Evolutionary conservation across 2,113 vertebrate genomes (phyloP), one percentile per base, ranked within the genome.

Genomic region (Taxidea taxus): DNA sequence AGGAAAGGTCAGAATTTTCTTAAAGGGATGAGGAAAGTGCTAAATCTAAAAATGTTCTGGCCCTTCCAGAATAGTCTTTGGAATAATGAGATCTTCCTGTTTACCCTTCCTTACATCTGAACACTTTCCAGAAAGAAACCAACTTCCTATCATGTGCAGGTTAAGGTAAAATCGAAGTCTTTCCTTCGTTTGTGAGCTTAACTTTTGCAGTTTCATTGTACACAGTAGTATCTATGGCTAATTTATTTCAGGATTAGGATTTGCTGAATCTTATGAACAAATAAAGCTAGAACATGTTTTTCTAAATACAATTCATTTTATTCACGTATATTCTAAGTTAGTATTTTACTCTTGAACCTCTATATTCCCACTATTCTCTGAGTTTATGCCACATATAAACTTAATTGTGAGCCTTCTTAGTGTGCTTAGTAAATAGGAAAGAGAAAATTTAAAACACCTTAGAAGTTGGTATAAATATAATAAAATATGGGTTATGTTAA

Each of bases 221-320:
- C 51, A 83, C 77, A 62, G 44, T 42, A 81, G 47, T 92, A 62
- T 82, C 47, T 70, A 15, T 84, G 29, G 2, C 77, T 78, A 68
- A 81, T 34, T 85, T 74, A 60, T 72, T 84, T 14, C 10, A 64
- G 80, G 84, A 83, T 91, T 83, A 82, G 75, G 34, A 27, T 74
- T 58, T 87, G n/a, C 23, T 49, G 37, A 72, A 77, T 21, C 37
- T 72, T 91, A 88, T 27, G 72, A 85, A 93, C 51, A 15, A 87
- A 49, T 49, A 95, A 66, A 49, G 34, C 56, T 20, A 54, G 34
- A 90, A 39, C 14, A 68, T 87, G 25, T 92, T 92, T 94, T 88
- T 70, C 75, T 64, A 95, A 95, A 64, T 85, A 54, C 27, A 85
- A 47, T 86, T 74, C 18, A 89, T 92, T 83, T 92, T 88, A 56